phyloP scores from a whole-genome alignment of 2,888 invertebrate genomes.

The Callyntrura sp. region DNA sequence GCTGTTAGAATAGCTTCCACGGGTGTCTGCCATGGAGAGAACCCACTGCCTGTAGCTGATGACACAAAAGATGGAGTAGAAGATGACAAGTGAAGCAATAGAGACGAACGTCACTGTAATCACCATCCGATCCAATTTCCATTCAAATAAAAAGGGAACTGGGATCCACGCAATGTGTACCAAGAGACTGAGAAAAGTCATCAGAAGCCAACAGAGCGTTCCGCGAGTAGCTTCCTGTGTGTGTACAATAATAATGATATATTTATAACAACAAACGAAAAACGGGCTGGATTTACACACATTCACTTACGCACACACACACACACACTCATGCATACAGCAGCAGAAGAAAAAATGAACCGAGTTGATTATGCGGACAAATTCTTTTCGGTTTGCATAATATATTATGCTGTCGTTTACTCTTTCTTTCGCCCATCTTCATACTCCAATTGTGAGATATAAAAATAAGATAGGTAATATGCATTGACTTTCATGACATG shows the following conservation, averaged over 20 bases:
- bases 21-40: slow-evolving; percentile 46
- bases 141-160: slow-evolving; percentile 81
- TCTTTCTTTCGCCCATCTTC: not conserved
- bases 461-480: slow-evolving; percentile 40
- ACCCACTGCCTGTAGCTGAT: slow-evolving; percentile 81
- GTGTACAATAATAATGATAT: slow-evolving; percentile 47
- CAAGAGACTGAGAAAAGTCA: slow-evolving; percentile 79
- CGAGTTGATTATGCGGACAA: slow-evolving; percentile 45
- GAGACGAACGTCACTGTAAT: slow-evolving; percentile 80
- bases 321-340: not conserved
- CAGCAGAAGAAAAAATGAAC: slow-evolving; percentile 18
- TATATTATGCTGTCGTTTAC: slow-evolving; percentile 8
- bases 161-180: slow-evolving; percentile 81
- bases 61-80: slow-evolving; percentile 82
- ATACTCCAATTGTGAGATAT: slow-evolving; percentile 12
- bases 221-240: slow-evolving; percentile 82
- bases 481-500: slow-evolving; percentile 3
- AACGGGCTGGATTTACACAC: slow-evolving; percentile 19
- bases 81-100: slow-evolving; percentile 79
- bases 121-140: slow-evolving; percentile 81
- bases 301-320: too few species aligned
- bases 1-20: slow-evolving; percentile 80
- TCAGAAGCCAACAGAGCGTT: slow-evolving; percentile 81
- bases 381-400: slow-evolving; percentile 44
- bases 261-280: slow-evolving; percentile 53